These are phyloP conservation scores for Todus mexicanus DNA, from an alignment of 2,797 vertebrate genomes.

Conservation along the genomic window DNA sequence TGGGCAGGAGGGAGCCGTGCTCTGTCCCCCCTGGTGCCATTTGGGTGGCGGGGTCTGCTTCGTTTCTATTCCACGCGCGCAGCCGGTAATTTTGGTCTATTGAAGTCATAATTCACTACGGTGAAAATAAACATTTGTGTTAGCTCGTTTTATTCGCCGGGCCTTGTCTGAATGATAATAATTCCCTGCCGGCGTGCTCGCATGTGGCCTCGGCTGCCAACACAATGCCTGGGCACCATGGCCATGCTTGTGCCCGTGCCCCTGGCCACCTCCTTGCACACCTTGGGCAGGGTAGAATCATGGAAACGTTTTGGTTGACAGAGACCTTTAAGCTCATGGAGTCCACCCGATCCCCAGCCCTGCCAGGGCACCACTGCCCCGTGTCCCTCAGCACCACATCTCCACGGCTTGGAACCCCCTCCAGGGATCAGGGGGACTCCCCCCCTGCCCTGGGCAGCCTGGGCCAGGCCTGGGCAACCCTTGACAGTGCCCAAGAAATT, in stretches of 20 bases:
- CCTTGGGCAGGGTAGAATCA: not conserved
- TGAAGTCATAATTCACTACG: conserved; percentile 64
- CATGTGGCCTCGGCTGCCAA: not conserved
- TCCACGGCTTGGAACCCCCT: too few species aligned
- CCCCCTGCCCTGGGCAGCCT: too few species aligned
- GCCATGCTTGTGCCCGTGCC: not conserved
- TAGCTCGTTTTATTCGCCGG: conserved; percentile 5
- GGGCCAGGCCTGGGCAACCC: too few species aligned
- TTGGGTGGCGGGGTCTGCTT: not conserved
- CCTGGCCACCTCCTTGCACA: not conserved
- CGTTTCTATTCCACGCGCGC: not conserved
- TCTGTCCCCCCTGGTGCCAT: not conserved
- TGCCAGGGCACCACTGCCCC: too few species aligned
- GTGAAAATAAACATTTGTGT: conserved; percentile 67
- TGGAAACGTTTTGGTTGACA: not conserved
- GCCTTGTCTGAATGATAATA: conserved; percentile 16
- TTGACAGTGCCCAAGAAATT: too few species aligned
- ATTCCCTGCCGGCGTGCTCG: not conserved
- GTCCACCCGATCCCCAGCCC: not conserved
- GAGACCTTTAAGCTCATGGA: not conserved
- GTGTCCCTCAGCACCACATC: too few species aligned
- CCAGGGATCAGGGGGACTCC: too few species aligned
- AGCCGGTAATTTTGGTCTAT: conserved; percentile 58
- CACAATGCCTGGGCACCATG: not conserved
- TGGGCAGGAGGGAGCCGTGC: not conserved